Conservation (phyloP, 2,888 invertebrate genomes). For the Nymphalis urticae region DNA sequence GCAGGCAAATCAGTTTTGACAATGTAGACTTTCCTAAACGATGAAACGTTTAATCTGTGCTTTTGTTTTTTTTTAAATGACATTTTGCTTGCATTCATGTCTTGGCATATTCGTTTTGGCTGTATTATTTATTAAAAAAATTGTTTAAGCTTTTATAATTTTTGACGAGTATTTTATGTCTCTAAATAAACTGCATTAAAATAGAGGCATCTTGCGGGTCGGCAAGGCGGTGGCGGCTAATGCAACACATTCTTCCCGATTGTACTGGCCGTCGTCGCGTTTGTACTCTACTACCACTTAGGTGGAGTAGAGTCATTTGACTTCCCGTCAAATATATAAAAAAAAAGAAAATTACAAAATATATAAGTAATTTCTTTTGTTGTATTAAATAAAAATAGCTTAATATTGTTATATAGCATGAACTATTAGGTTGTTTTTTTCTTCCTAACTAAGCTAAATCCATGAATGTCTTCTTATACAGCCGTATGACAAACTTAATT, state of each 20-base stretch:
- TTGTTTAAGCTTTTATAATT: conserved; percentile 19
- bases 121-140: conserved; percentile 36
- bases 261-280: too few species aligned
- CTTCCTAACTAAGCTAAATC: not conserved
- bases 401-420: conserved; percentile 59
- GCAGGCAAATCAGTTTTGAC: conserved; percentile 83
- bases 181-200: conserved; percentile 12
- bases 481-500: not conserved
- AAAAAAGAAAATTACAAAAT: conserved; percentile 26
- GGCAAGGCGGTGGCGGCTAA: too few species aligned
- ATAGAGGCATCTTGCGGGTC: too few species aligned
- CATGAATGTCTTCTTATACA: not conserved
- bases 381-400: conserved; percentile 54
- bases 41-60: conserved; percentile 50
- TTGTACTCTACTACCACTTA: too few species aligned
- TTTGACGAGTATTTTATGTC: conserved; percentile 30
- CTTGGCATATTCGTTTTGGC: conserved; percentile 15
- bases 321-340: too few species aligned
- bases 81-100: conserved; percentile 1
- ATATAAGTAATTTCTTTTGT: conserved; percentile 42
- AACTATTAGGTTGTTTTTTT: conserved; percentile 15
- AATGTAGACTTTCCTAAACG: conserved; percentile 75
- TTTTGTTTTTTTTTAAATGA: conserved; percentile 15
- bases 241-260: too few species aligned
- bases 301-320: too few species aligned